Base-by-base conservation (phyloP, 1,140 invertebrate genomes). In the Pogonomyrmex californicus region DNA sequence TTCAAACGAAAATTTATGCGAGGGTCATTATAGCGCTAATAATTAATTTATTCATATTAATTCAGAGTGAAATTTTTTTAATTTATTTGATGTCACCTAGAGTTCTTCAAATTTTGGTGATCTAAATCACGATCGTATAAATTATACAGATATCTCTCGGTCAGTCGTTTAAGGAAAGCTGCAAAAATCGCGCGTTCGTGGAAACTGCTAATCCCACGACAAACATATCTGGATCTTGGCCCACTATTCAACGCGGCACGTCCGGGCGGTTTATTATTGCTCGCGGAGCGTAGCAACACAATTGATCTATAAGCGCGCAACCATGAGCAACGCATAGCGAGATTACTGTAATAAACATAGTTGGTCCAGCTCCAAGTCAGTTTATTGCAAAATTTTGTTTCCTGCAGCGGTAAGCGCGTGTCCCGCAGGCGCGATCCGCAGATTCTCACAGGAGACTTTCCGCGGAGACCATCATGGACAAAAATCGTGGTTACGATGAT, bases 321-420 rank as follows among this genome's bases (percentile, higher is more conserved):
- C 73, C 85, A 87, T 89, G 81, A 87, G 86, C 88, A 77, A 87
- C 86, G 77, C 51, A 81, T 41, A 38, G 36, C 71, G 70, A 81
- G 86, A 89, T 87, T 87, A 90, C 81, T 51, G 89, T 87, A 90
- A 90, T 90, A 89, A 87, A 90, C 86, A 90, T 89, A 87, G 75
- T 90, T 90, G 89, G 89, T 90, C 65, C 44, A 38, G 41, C 54
- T 90, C 89, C 89, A 90, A 89, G 38, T 62, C 68, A 81, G 70
- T 89, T 86, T 87, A 87, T 87, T 87, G 83, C 36, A n/a, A 56
- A 58, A 85, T 87, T 87, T 87, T 87, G 71, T 81, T 89, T 77
- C 77, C 76, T 68, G 36, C 17, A 60, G 41, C 30, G 51, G 51
- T 23, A 2, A 41, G 47, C 60, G 75, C 49, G 33, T 14, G 6